These are phyloP conservation scores for Prochilodus magdalenae DNA, from an alignment of 2,113 vertebrate species.

Conservation along the genomic window DNA sequence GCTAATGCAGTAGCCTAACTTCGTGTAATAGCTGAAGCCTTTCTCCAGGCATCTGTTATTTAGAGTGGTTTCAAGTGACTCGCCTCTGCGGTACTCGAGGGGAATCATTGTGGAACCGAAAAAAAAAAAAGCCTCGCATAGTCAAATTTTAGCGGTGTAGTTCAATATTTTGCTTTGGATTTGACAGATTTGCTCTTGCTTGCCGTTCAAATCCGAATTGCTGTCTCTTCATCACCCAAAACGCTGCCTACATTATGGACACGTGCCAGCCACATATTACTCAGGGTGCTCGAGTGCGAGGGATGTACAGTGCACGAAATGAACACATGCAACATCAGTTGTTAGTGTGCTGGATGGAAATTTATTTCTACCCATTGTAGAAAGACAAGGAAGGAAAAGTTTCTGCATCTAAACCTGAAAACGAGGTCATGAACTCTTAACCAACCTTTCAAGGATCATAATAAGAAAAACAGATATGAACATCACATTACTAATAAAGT, in stretches of 20 bases:
- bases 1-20: too few species aligned
- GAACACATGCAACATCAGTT: not conserved
- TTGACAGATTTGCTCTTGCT: not conserved
- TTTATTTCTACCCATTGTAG: not conserved
- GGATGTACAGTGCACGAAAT: not conserved
- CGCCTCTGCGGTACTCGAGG: not conserved
- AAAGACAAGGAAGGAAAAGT: not conserved
- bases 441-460: not conserved
- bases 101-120: not conserved
- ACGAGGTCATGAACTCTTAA: not conserved
- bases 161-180: slow-evolving; percentile 36
- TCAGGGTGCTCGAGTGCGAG: not conserved
- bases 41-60: not conserved
- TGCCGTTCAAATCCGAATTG: slow-evolving; percentile 37
- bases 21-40: not conserved
- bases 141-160: slow-evolving; percentile 21
- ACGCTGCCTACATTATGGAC: not conserved
- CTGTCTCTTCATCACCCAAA: slow-evolving; percentile 9
- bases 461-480: not conserved
- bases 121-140: not conserved
- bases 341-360: not conserved
- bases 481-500: not conserved
- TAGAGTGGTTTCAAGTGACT: not conserved
- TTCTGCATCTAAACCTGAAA: not conserved
- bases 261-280: not conserved